Evolutionary conservation across 2,113 vertebrate species (phyloP).

Genomic region (Nanorana parkeri): DNA sequence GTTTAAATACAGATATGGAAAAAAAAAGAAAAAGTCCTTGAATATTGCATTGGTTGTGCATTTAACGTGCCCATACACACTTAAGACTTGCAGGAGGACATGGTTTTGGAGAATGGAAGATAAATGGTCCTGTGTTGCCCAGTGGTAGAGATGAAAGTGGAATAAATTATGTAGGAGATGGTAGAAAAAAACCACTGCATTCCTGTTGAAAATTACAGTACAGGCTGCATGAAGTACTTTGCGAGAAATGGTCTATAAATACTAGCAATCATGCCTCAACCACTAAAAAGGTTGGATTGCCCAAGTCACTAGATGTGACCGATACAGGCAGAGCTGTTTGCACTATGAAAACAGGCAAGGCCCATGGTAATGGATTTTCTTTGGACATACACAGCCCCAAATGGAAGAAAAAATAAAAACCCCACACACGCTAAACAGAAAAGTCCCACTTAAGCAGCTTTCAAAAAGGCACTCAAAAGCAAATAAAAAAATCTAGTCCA

Average conservation of each 20-base stretch:
- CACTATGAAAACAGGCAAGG: slow-evolving; percentile 61
- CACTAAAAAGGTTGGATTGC: slow-evolving; percentile 69
- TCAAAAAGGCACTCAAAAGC: slow-evolving; percentile 98
- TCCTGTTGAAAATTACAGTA: slow-evolving; percentile 75
- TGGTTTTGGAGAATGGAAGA: slow-evolving; percentile 64
- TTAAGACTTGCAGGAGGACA: slow-evolving; percentile 82
- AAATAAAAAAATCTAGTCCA: slow-evolving; percentile 83
- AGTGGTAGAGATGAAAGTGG: slow-evolving; percentile 73
- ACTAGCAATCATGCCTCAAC: slow-evolving; percentile 75
- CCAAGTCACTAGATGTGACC: slow-evolving; percentile 68
- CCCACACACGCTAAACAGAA: slow-evolving; percentile 57
- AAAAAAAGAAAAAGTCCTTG: slow-evolving; percentile 76
- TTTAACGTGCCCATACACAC: slow-evolving; percentile 82
- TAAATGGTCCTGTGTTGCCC: slow-evolving; percentile 72
- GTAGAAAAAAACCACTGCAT: slow-evolving; percentile 70
- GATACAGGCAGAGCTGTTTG: slow-evolving; percentile 69
- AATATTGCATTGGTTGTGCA: slow-evolving; percentile 98
- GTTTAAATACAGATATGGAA: slow-evolving; percentile 81
- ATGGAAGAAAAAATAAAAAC: slow-evolving; percentile 57
- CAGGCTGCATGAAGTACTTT: slow-evolving; percentile 80
- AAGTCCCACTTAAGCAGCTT: slow-evolving; percentile 91
- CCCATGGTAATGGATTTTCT: slow-evolving; percentile 71
- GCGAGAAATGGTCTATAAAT: slow-evolving; percentile 72
- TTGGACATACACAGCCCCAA: slow-evolving; percentile 77
- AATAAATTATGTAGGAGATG: slow-evolving; percentile 69